Evolutionary conservation across 92 coral and sea anemone species (phyloP), one percentile per base, ranked within the genome.

Genomic region (Parazoanthus swiftii): DNA sequence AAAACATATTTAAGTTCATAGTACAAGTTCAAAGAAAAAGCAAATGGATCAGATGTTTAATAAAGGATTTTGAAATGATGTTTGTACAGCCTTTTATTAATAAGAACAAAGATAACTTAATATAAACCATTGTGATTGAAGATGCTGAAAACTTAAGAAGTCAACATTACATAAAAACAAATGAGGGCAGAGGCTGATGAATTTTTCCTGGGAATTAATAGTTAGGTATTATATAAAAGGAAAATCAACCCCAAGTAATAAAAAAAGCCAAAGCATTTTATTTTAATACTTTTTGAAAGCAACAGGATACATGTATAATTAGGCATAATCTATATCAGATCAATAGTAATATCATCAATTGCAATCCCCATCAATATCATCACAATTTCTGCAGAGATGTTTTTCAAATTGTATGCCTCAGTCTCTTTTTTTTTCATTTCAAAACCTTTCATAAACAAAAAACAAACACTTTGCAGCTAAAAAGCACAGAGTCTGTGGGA

Each of bases 11-110:
- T 68, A 68, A 68, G 74, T 68, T 68, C 71, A 65, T 65, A 68
- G 74, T 68, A 76, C 80, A 76, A 9, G 80, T 76, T 76, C 80
- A 76, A 38, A 76, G 80, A 76, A 76, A 38, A 35, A 76, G 56
- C 43, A 38, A 76, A 39, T 76, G 80, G 80, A 76, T 76, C 43
- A 76, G 43, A 39, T 38, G 43, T 76, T 76, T 76, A 76, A 37
- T 68, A 68, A 68, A 76, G 80, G 80, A 76, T 76, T 76, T 76
- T 76, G 80, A 76, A 76, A 76, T 76, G 80, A 76, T 76, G 80
- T 76, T 76, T 76, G 80, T 76, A 76, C 80, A 68, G 74, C 35
- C 46, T 38, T 76, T 76, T 76, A 35, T 76, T 76, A 76, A 76
- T 76, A 76, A 76, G 80, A 76, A 76, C 80, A 76, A 76, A 76